Percentiles rank a stretch among this genome's conserved stretches.
phyloP scores from a whole-genome alignment of 2,797 vertebrate species.

The Ctenopoma multispine region DNA sequence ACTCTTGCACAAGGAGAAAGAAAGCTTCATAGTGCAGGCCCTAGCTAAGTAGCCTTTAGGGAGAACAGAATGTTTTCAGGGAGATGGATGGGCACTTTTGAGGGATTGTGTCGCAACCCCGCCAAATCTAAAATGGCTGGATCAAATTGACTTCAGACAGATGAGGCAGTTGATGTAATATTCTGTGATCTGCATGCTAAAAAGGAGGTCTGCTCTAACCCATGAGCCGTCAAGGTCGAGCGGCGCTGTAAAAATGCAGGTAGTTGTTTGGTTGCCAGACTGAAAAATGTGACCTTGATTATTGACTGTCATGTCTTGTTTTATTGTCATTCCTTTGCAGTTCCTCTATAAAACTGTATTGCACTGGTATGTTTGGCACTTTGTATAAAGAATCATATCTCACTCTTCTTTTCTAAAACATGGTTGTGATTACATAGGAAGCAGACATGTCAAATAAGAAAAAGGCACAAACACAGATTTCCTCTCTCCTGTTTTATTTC shows the following conservation, averaged over 20 bases:
- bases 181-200: slow-evolving; percentile 86
- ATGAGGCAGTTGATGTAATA: slow-evolving; percentile 84
- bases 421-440: slow-evolving; percentile 30
- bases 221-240: slow-evolving; percentile 79
- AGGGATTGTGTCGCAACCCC: slow-evolving; percentile 83
- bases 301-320: slow-evolving; percentile 81
- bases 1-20: slow-evolving; percentile 46
- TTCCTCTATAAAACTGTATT: slow-evolving; percentile 63
- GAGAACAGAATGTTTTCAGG: slow-evolving; percentile 79
- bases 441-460: slow-evolving; percentile 29
- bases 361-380: slow-evolving; percentile 27
- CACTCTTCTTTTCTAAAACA: slow-evolving; percentile 16
- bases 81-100: slow-evolving; percentile 83
- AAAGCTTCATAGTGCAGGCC: slow-evolving; percentile 62
- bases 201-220: slow-evolving; percentile 79
- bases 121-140: slow-evolving; percentile 84
- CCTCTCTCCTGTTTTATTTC: slow-evolving; percentile 50
- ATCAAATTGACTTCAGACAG: slow-evolving; percentile 85
- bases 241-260: slow-evolving; percentile 80
- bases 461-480: slow-evolving; percentile 30
- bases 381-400: slow-evolving; percentile 34
- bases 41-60: slow-evolving; percentile 77
- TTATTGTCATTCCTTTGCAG: slow-evolving; percentile 71
- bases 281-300: slow-evolving; percentile 85
- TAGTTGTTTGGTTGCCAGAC: slow-evolving; percentile 82